Evolutionary conservation across 2,888 invertebrate species (phyloP), one percentile per base, ranked within the genome.

Genomic region (Spilarctia lutea): DNA sequence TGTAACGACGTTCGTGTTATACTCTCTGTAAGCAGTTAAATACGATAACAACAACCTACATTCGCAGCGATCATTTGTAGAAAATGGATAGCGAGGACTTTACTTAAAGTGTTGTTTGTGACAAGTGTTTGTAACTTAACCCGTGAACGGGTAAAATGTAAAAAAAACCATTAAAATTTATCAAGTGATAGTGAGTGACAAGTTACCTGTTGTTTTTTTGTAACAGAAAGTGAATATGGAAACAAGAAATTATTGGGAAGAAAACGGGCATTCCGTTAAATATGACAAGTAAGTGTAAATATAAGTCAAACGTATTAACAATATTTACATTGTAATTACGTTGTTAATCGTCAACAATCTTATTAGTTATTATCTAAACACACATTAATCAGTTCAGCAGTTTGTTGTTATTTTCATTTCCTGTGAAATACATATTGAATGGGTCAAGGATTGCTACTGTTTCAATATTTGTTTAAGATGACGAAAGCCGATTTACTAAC

Each of bases 171-270:
- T 78, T 80, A 75, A 71, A 73, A 68, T 79, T 83, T 83, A 85
- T 83, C 79, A 81, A 85, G 84, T 84, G 82, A 83, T 83, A 85
- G 88, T 90, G 89, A n/a, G n/a, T n/a, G 87, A 85, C 86, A 81
- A 87, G 90, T 90, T 90, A 85, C 88, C 77, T 83, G 81, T 83
- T 86, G 81, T 87, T 85, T 82, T 88, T 78, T 90, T 89, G 91
- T 93, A 90, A 86, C 78, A 86, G 77, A 83, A 89, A 89, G 88
- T 91, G 82, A 94, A 90, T 89, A 95, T 95, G 96, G 95, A 95
- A 91, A 92, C 92, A 75, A 91, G 92, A 77, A 88, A 93, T 84
- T 96, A 93, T 87, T 96, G 96, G 96, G 94, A 94, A 81, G 95
- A 95, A 83, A 95, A 92, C 86, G 94, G 94, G 77, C 93, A 92